Percentiles rank a stretch among this genome's conserved stretches.
Evolutionary conservation across 2,888 invertebrate species (phyloP).

Genomic region (Chromoteleia sp.): DNA sequence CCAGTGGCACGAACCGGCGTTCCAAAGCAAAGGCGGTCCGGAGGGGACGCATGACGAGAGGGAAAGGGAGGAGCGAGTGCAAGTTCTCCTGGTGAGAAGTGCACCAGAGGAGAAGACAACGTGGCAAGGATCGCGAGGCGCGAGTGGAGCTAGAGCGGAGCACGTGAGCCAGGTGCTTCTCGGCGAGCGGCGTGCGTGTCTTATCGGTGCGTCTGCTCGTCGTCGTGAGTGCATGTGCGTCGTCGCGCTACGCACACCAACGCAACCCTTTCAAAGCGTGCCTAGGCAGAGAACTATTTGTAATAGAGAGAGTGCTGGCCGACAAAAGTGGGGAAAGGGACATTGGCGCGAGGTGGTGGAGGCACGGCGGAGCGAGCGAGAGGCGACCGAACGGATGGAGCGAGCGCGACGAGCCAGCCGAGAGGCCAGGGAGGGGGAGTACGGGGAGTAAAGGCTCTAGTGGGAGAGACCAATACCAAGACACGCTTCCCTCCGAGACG

Average conservation of each 20-base stretch:
- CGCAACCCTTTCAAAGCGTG: conserved; percentile 73
- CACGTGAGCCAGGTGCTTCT: conserved; percentile 65
- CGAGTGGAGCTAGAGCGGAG: conserved; percentile 25
- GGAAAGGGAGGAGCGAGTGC: conserved; percentile 12
- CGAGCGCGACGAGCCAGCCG: conserved; percentile 51
- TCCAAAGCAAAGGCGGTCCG: conserved; percentile 37
- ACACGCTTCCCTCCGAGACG: conserved; percentile 64
- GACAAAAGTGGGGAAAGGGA: conserved; percentile 77
- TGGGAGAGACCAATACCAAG: conserved; percentile 67
- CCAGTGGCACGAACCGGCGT: too few species aligned
- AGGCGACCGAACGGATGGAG: conserved; percentile 54
- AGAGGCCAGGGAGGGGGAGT: conserved; percentile 28
- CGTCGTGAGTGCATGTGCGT: conserved; percentile 35
- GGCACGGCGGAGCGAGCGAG: conserved; percentile 51
- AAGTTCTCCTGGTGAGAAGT: conserved; percentile 13
- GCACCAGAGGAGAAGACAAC: conserved; percentile 22
- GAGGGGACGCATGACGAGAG: conserved; percentile 36
- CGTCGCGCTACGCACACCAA: conserved; percentile 56
- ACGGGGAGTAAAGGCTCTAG: conserved; percentile 47
- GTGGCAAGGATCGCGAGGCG: conserved; percentile 50
- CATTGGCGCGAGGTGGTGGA: conserved; percentile 53
- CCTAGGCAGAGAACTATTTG: conserved; percentile 81
- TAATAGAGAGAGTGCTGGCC: conserved; percentile 79
- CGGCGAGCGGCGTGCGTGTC: conserved; percentile 44
- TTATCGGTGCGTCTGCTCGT: conserved; percentile 42